A percentile compares a stretch with the other conserved stretches of the same genome.
These are phyloP conservation scores for Cygnus olor DNA, from an alignment of 2,797 vertebrate species.

Conservation along the genomic window DNA sequence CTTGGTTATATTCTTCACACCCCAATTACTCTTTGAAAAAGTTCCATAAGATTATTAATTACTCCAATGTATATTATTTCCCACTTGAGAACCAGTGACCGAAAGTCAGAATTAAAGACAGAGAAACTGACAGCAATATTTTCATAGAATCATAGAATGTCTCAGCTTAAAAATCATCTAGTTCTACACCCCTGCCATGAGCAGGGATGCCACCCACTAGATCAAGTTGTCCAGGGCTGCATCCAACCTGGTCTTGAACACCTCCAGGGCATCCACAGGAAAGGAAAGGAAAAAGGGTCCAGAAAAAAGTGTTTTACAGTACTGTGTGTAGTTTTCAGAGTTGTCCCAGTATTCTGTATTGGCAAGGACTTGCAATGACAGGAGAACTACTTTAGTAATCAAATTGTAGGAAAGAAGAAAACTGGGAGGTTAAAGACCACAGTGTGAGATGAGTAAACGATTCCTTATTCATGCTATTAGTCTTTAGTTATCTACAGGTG, in stretches of 20 bases:
- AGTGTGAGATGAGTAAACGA: slow-evolving; percentile 24
- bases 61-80: slow-evolving; percentile 41
- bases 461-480: background rate
- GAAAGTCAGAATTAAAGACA: slow-evolving; percentile 39
- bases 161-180: too few species aligned
- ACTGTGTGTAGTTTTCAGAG: background rate
- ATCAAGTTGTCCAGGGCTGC: too few species aligned
- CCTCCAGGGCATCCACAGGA: too few species aligned
- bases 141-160: background rate
- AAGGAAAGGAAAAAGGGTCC: too few species aligned
- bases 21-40: slow-evolving; percentile 20
- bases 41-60: slow-evolving; percentile 21
- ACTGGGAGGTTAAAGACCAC: slow-evolving; percentile 1
- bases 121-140: background rate
- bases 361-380: background rate
- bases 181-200: too few species aligned
- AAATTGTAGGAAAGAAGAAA: slow-evolving; percentile 19
- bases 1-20: slow-evolving; percentile 21
- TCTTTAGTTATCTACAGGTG: slow-evolving; percentile 20
- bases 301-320: background rate
- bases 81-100: slow-evolving; percentile 13
- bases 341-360: background rate
- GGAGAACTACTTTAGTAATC: slow-evolving; percentile 25
- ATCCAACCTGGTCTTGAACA: too few species aligned
- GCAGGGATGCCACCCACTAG: too few species aligned